Evolutionary conservation across 2,113 vertebrate species (phyloP).

Genomic region (Nematolebias whitei): DNA sequence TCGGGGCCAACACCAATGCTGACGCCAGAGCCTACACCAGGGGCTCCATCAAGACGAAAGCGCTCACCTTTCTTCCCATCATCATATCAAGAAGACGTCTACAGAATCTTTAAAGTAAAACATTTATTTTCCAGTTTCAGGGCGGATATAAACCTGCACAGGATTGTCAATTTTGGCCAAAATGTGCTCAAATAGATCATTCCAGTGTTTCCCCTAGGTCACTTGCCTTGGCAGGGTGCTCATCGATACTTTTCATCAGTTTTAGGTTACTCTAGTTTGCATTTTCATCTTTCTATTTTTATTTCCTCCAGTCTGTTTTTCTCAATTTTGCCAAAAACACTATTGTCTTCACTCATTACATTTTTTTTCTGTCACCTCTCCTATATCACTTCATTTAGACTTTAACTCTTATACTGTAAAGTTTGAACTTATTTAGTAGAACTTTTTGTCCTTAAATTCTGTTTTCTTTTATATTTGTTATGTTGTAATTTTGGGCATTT

Average conservation of each 20-base stretch:
- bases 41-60: no score
- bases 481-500: no score
- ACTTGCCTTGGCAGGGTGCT: no score
- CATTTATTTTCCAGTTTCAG: neutral
- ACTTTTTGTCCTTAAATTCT: no score
- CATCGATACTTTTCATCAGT: neutral
- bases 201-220: neutral
- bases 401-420: no score
- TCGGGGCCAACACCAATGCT: neutral
- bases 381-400: no score
- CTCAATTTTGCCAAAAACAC: neutral
- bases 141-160: neutral
- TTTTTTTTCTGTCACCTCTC: no score
- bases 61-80: constrained; percentile 4
- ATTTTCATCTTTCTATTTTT: neutral
- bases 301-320: neutral
- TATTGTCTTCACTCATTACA: no score
- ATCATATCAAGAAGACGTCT: constrained; percentile 45
- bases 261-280: no score
- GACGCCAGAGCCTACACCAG: neutral
- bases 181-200: neutral
- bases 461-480: no score
- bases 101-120: constrained; percentile 73
- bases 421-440: no score
- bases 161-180: neutral